Conservation (phyloP, 2,113 vertebrate species). For the Noctilio leporinus region DNA sequence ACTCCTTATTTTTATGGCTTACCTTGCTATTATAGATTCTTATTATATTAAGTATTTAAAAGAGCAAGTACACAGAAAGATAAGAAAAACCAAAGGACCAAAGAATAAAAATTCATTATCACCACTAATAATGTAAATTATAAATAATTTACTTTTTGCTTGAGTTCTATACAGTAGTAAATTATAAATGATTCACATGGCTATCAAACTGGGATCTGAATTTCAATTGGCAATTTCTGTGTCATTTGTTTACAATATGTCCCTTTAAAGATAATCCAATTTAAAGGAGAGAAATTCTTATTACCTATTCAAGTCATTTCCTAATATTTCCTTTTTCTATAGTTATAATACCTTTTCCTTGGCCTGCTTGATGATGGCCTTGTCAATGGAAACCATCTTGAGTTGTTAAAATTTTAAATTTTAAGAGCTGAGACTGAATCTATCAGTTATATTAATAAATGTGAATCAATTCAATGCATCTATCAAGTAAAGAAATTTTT, state of each 20-base stretch:
- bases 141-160: slow-evolving; percentile 6
- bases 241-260: neutral
- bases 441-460: neutral
- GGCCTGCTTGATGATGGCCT: neutral
- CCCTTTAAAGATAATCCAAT: neutral
- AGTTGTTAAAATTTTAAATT: neutral
- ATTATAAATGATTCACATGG: slow-evolving; percentile 2
- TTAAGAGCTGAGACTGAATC: neutral
- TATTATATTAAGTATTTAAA: slow-evolving; percentile 14
- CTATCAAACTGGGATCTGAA: neutral
- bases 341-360: neutral
- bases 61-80: neutral
- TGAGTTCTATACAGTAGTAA: too few species aligned
- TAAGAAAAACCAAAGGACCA: neutral
- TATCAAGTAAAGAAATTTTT: neutral
- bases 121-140: neutral
- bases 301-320: slow-evolving; percentile 7
- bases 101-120: neutral
- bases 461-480: neutral
- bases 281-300: neutral
- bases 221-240: neutral
- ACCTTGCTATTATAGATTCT: neutral
- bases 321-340: slow-evolving; percentile 20
- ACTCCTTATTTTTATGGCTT: neutral
- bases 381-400: neutral